Evolutionary conservation across 2,113 vertebrate species (phyloP).

Genomic region (Mus spicilegus): DNA sequence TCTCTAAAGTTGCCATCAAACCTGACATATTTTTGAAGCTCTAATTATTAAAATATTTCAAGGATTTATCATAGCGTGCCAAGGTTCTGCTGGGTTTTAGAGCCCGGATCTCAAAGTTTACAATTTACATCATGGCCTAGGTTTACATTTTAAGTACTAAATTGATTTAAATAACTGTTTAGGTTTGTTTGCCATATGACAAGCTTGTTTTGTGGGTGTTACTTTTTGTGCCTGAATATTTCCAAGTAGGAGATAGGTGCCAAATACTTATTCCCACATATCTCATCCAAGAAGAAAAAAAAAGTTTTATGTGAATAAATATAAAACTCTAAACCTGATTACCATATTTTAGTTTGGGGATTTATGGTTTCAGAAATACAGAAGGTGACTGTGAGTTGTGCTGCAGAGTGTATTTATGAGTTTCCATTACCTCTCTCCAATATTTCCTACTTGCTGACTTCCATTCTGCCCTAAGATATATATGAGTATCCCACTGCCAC

Average conservation of each 20-base stretch:
- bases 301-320: not conserved
- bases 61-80: not conserved
- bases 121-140: not conserved
- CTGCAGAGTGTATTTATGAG: not conserved
- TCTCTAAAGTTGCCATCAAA: not conserved
- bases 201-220: not conserved
- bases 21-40: not conserved
- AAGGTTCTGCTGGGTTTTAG: not conserved
- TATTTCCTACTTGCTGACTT: not conserved
- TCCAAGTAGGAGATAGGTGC: not conserved
- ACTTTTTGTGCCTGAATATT: not conserved
- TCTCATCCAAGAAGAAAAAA: not conserved
- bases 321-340: not conserved
- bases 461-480: not conserved
- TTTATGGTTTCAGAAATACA: not conserved
- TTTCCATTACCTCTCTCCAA: not conserved
- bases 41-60: not conserved
- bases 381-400: not conserved
- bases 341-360: not conserved
- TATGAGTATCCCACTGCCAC: not conserved
- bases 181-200: not conserved
- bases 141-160: not conserved
- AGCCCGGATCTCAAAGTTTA: not conserved
- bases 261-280: not conserved
- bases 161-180: not conserved